Evolutionary conservation across 2,888 invertebrate species (phyloP).

Genomic region (Dynastes grantii): DNA sequence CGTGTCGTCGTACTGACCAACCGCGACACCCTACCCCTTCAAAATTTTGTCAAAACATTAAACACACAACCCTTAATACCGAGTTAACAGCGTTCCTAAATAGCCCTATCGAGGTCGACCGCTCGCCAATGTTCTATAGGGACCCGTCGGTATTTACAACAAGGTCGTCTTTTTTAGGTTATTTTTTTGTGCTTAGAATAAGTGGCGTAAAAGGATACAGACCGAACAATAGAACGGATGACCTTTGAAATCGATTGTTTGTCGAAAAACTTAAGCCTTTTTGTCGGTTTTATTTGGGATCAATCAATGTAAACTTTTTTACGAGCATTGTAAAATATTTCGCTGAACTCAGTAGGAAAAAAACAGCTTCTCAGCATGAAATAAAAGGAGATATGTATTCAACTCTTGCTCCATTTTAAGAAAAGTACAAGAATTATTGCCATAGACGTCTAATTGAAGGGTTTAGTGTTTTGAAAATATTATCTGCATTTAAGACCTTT

Average conservation of each 20-base stretch:
- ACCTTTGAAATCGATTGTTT: slow-evolving; percentile 35
- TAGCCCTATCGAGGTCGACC: slow-evolving; percentile 65
- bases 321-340: slow-evolving; percentile 42
- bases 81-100: slow-evolving; percentile 62
- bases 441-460: too few relatives aligned
- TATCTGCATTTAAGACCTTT: too few relatives aligned
- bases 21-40: slow-evolving; percentile 60
- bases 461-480: too few relatives aligned
- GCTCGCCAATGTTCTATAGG: slow-evolving; percentile 60
- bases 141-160: slow-evolving; percentile 55
- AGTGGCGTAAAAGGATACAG: slow-evolving; percentile 42
- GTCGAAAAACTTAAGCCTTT: slow-evolving; percentile 51
- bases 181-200: slow-evolving; percentile 48
- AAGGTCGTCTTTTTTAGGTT: slow-evolving; percentile 62
- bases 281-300: slow-evolving; percentile 50
- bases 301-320: slow-evolving; percentile 47
- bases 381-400: slow-evolving; percentile 4
- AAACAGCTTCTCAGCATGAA: slow-evolving; percentile 22
- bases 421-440: neutral
- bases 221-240: slow-evolving; percentile 46
- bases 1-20: slow-evolving; percentile 34
- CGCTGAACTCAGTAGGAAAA: slow-evolving; percentile 7
- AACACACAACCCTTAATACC: slow-evolving; percentile 66
- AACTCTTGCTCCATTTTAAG: neutral
- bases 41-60: slow-evolving; percentile 62